A percentile compares a stretch with the other conserved stretches of the same genome.
phyloP scores from a whole-genome alignment of 2,888 invertebrate species.

The Lepidochrysops patricia region DNA sequence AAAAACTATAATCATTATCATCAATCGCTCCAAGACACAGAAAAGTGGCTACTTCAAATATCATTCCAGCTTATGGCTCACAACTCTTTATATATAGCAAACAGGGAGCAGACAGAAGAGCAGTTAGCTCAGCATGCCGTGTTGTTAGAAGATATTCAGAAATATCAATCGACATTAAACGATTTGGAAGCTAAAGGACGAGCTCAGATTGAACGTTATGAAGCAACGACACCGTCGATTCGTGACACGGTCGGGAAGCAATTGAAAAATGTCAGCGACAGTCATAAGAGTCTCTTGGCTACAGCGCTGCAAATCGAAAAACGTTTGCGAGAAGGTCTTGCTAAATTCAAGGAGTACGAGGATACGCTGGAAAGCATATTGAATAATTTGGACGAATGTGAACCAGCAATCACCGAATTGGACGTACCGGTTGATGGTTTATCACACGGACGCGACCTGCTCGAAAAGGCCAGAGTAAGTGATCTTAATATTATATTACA shows the following conservation, averaged over 20 bases:
- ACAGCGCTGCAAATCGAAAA: conserved; percentile 94
- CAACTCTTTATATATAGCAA: conserved; percentile 93
- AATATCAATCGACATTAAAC: conserved; percentile 87
- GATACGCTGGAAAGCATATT: conserved; percentile 90
- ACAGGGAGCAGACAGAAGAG: conserved; percentile 91
- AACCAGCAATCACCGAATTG: conserved; percentile 84
- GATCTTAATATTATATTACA: neutral
- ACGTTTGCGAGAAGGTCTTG: conserved; percentile 88
- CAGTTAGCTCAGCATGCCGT: conserved; percentile 92
- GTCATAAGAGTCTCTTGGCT: conserved; percentile 90
- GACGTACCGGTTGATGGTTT: conserved; percentile 84
- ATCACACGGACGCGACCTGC: conserved; percentile 79
- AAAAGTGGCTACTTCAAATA: conserved; percentile 95
- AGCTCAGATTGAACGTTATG: conserved; percentile 87
- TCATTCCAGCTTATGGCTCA: conserved; percentile 97
- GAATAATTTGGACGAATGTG: conserved; percentile 85
- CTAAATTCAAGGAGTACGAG: conserved; percentile 95
- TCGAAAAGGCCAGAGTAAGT: conserved; percentile 84
- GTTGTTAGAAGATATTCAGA: conserved; percentile 84
- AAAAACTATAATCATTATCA: conserved; percentile 91
- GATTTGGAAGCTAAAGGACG: conserved; percentile 88
- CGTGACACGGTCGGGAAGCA: conserved; percentile 88
- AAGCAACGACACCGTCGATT: conserved; percentile 80
- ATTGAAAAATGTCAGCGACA: conserved; percentile 92
- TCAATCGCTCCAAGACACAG: conserved; percentile 92